Evolutionary conservation across 2,797 vertebrate species (phyloP).

Genomic region (Tokudaia muenninki): DNA sequence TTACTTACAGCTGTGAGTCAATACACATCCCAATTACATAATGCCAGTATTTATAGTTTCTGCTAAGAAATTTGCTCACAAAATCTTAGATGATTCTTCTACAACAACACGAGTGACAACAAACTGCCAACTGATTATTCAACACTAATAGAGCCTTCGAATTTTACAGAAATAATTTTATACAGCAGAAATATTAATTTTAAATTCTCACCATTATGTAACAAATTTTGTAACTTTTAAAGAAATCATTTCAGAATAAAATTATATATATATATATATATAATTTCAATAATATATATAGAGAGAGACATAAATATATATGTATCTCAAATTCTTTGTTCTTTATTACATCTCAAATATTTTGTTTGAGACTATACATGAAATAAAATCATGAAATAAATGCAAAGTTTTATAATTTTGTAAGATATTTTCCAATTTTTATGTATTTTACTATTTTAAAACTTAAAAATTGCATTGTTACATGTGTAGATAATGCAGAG

Average conservation of each 20-base stretch:
- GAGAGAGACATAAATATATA: background rate
- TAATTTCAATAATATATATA: no score
- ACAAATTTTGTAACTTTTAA: background rate
- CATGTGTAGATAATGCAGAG: rapidly evolving
- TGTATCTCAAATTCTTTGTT: background rate
- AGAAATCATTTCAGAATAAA: background rate
- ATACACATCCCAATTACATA: background rate
- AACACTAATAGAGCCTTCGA: background rate
- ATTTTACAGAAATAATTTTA: background rate
- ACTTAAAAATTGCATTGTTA: background rate
- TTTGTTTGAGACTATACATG: background rate
- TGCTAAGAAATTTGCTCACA: background rate
- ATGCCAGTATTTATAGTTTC: background rate
- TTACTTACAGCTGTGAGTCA: background rate
- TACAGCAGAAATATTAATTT: background rate
- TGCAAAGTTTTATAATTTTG: background rate
- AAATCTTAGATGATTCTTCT: background rate
- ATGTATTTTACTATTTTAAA: background rate
- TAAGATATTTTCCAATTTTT: background rate
- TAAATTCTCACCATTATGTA: background rate
- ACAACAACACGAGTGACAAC: background rate
- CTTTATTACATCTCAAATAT: background rate
- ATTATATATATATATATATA: background rate
- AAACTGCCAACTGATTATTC: background rate
- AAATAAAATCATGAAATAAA: background rate